phyloP scores from a whole-genome alignment of 2,888 invertebrate genomes.

The Calameuta filiformis region DNA sequence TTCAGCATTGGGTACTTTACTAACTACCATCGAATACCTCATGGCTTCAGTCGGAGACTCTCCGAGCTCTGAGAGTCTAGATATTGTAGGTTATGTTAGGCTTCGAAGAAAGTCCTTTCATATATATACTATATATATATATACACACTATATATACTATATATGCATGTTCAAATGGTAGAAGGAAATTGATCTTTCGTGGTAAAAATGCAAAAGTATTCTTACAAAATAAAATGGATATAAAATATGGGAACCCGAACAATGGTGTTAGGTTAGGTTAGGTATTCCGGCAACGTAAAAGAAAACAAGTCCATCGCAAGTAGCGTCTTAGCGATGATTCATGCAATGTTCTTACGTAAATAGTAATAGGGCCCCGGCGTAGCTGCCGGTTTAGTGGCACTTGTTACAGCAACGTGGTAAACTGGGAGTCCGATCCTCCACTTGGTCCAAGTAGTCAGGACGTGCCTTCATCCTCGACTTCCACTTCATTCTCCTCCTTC shows the following conservation, averaged over 20 bases:
- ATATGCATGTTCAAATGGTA: neutral
- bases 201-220: neutral
- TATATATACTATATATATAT: too few relatives aligned
- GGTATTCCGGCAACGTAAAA: neutral
- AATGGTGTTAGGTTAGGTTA: neutral
- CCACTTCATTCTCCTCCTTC: neutral
- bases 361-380: slow-evolving; percentile 23
- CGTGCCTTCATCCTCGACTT: neutral
- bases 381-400: neutral
- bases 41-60: neutral
- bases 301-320: neutral
- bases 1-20: slow-evolving; percentile 52
- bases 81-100: neutral
- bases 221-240: neutral
- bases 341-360: slow-evolving; percentile 29
- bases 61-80: neutral
- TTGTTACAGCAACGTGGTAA: neutral
- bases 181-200: neutral
- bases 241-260: neutral
- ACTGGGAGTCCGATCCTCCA: neutral
- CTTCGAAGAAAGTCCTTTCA: neutral
- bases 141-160: too few relatives aligned
- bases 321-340: slow-evolving; percentile 3
- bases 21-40: slow-evolving; percentile 48
- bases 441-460: neutral